Base-by-base conservation (phyloP, 2,888 invertebrate species). In the Lymantria monacha region DNA sequence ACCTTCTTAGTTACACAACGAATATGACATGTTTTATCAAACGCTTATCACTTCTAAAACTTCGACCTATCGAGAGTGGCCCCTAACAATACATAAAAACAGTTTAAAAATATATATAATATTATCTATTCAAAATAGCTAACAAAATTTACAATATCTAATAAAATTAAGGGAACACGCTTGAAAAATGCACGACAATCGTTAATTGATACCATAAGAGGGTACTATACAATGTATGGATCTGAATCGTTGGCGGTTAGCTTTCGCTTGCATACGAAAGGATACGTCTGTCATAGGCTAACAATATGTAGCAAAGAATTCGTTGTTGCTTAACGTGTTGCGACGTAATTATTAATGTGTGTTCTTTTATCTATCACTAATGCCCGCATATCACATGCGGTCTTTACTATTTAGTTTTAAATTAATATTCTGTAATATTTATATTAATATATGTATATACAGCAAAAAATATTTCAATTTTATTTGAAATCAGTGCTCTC, bases 201-300 rank as follows among this genome's bases (percentile, higher is more conserved):
- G 57, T 69, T 76, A 74, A 76, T 74, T 70, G 66, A 61, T 51
- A 9, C 61, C 59, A 57, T 67, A 63, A 65, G 55, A 59, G 61
- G 47, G 11, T 36, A 36, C 33, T 47, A 9, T 44, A 36, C 33
- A 33, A 15, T 42, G 15, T 46, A 12, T 9, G 31, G 51, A 40
- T 12, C 53, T 46, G 50, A 52, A 46, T 44, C 38, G 57, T 59
- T 55, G 38, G 38, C 12, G 38, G 54, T 22, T 61, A 63, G 56
- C 67, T 67, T 67, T 56, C 46, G 48, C 43, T 44, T 53, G 52
- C 57, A 48, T 7, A 46, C 51, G 52, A 60, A 53, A 53, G 30
- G 37, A 12, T 38, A 31, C 9, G n/a, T 42, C 11, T 10, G 15
- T 1, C 30, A 31, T 30, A 31, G 22, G 31, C 52, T 22, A 13